A percentile compares a stretch with the other conserved stretches of the same genome.
phyloP scores from a whole-genome alignment of 2,113 vertebrate genomes.

The Chaenocephalus aceratus region DNA sequence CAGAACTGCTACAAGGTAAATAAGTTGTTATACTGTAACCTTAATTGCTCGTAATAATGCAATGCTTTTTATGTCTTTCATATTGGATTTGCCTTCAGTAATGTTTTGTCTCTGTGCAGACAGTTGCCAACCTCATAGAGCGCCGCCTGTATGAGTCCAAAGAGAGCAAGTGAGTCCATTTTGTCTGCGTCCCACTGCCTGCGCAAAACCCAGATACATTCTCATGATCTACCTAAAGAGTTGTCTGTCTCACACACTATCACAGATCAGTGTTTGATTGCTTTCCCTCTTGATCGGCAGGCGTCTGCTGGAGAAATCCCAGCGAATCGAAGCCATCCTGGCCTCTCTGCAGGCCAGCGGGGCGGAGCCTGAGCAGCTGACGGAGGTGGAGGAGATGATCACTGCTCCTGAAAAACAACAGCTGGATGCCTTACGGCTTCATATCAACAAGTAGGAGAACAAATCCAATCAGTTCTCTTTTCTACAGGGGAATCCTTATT shows the following conservation, averaged over 20 bases:
- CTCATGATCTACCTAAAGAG: background rate
- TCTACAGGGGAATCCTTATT: background rate
- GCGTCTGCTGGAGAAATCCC: constrained; percentile 95
- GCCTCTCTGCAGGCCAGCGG: constrained; percentile 94
- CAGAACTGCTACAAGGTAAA: constrained; percentile 93
- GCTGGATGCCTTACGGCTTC: constrained; percentile 89
- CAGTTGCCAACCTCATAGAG: constrained; percentile 92
- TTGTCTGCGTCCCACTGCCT: background rate
- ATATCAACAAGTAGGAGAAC: constrained; percentile 91
- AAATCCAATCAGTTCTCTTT: background rate
- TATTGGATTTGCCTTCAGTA: background rate
- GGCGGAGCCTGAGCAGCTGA: constrained; percentile 89
- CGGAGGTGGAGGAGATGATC: constrained; percentile 98
- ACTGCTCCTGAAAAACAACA: constrained; percentile 92
- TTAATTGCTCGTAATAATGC: background rate
- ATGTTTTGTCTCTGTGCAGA: constrained; percentile 77
- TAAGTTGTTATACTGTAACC: background rate
- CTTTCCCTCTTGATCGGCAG: constrained; percentile 73
- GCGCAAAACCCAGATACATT: background rate
- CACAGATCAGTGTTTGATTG: constrained; percentile 1
- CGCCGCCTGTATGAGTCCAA: constrained; percentile 91
- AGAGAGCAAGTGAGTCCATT: constrained; percentile 93
- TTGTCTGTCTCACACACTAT: background rate
- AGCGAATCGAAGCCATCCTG: constrained; percentile 95
- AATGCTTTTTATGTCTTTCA: background rate